Evolutionary conservation across 2,888 invertebrate genomes (phyloP).

Genomic region (Tanypteryx hageni): DNA sequence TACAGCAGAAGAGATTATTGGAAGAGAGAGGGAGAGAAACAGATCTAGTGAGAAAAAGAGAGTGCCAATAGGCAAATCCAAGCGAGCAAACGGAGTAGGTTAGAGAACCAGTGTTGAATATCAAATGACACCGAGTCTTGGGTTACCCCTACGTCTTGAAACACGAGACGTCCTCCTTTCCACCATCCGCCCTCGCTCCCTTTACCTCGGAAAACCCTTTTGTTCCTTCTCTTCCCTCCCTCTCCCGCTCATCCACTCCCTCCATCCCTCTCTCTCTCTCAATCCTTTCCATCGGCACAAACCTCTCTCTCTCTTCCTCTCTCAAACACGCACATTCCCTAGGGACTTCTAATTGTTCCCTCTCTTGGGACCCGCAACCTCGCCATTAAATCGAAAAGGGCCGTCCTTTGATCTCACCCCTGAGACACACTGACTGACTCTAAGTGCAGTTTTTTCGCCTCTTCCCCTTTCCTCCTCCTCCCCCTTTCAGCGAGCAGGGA

Average conservation of each 20-base stretch:
- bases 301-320: neutral
- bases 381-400: neutral
- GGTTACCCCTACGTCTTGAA: neutral
- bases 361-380: neutral
- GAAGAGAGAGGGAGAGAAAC: too few species aligned
- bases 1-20: neutral
- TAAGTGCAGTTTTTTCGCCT: neutral
- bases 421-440: neutral
- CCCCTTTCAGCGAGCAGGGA: too few species aligned
- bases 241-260: neutral
- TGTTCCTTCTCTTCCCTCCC: neutral
- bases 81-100: neutral
- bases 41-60: neutral
- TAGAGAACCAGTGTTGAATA: constrained; percentile 25
- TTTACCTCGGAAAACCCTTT: neutral
- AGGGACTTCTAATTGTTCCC: neutral
- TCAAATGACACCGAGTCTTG: constrained; percentile 29
- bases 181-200: neutral
- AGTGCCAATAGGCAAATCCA: neutral
- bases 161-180: neutral
- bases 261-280: neutral
- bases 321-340: neutral
- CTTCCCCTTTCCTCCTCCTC: too few species aligned
- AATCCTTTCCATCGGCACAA: too few species aligned
- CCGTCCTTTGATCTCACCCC: neutral